Evolutionary conservation across 1,140 invertebrate species (phyloP), one percentile per base, ranked within the genome.

Genomic region (Chrysoperla carnea): DNA sequence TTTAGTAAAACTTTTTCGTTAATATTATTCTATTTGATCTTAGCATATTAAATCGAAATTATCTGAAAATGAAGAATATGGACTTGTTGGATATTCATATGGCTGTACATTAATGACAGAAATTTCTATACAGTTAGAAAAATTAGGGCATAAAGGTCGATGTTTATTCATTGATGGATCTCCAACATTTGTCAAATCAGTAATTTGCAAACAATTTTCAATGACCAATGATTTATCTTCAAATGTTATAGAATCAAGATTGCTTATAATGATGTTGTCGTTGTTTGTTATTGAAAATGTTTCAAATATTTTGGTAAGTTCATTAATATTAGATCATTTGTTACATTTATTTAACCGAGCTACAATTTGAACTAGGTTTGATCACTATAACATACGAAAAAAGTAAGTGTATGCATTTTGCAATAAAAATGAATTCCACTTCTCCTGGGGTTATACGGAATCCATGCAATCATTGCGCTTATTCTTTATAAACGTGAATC

Each of bases 11-110:
- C n/a, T n/a, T n/a, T n/a, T n/a, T n/a, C n/a, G n/a, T n/a, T n/a
- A n/a, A n/a, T n/a, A n/a, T n/a, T n/a, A n/a, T 23, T 23, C 5
- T 23, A 3, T 23, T 2, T 23, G 2, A 23, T 23, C 5, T 5
- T 23, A 23, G 17, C 17, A 23, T 23, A 23, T 23, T 23, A 23
- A 23, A 23, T 23, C 5, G 5, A 23, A 23, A 23, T 23, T 23
- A 49, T 46, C 17, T 23, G 5, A 50, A 43, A 52, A 57, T 8
- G 51, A 61, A 46, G 51, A 67, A 3, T 78, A 72, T 56, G 70
- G 65, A 42, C 49, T 81, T 1, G 60, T 78, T 15, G 75, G 72
- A 5, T 78, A 79, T 58, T 79, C 76, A n/a, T 79, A 68, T 52
- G 77, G 78, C 33, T 57, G 66, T n/a, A 50, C 70, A 9, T 52